Percentiles rank a stretch among this genome's conserved stretches.
These are phyloP conservation scores for Goniozus legneri DNA, from an alignment of 1,140 invertebrate genomes.

Conservation along the genomic window DNA sequence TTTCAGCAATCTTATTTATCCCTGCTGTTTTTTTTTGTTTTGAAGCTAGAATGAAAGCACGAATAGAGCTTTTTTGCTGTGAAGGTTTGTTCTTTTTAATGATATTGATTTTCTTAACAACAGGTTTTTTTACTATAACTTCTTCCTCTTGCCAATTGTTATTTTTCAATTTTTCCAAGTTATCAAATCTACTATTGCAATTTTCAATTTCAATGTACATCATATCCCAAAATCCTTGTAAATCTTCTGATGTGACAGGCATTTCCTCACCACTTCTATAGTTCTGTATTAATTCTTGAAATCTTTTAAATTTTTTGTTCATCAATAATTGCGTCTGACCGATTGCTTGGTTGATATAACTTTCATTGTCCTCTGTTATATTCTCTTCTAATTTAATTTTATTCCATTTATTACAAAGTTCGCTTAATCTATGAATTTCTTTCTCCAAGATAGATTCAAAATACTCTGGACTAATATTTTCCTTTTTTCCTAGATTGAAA, in stretches of 20 bases:
- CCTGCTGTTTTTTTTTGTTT: slow-evolving; percentile 27
- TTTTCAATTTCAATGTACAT: slow-evolving; percentile 63
- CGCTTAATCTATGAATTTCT: slow-evolving; percentile 51
- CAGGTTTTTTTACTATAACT: slow-evolving; percentile 43
- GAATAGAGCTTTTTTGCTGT: slow-evolving; percentile 22
- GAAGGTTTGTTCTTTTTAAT: slow-evolving; percentile 19
- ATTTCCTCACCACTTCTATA: slow-evolving; percentile 62
- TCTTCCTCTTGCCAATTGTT: slow-evolving; percentile 58
- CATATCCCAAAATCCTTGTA: slow-evolving; percentile 79
- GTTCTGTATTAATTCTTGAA: slow-evolving; percentile 60
- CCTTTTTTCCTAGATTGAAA: no score
- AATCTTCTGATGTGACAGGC: slow-evolving; percentile 61
- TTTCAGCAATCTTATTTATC: not conserved
- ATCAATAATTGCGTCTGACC: slow-evolving; percentile 68
- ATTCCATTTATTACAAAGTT: slow-evolving; percentile 52
- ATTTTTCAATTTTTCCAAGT: slow-evolving; percentile 48
- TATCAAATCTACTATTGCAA: slow-evolving; percentile 56
- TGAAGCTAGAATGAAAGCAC: slow-evolving; percentile 35
- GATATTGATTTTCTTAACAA: slow-evolving; percentile 19
- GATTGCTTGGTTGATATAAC: slow-evolving; percentile 64
- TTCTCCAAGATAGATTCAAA: slow-evolving; percentile 54
- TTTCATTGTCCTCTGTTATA: slow-evolving; percentile 50
- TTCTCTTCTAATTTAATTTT: slow-evolving; percentile 21
- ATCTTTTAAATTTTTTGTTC: slow-evolving; percentile 67
- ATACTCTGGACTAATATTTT: no score